Conservation (phyloP, 2,113 vertebrate genomes). For the Todiramphus chloris region DNA sequence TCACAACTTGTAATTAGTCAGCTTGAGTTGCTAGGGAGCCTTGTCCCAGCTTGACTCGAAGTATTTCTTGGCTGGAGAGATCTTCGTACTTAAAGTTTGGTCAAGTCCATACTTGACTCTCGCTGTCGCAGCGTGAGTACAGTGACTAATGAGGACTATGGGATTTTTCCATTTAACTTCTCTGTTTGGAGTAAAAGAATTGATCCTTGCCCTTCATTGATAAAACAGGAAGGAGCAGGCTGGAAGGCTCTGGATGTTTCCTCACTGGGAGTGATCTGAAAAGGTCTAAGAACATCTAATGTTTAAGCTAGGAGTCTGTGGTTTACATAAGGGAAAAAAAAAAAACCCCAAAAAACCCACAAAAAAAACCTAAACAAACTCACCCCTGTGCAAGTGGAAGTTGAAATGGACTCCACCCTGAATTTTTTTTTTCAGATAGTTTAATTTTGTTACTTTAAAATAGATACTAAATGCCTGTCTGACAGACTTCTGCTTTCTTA, state of each 20-base stretch:
- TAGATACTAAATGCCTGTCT: background rate
- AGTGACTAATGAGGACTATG: background rate
- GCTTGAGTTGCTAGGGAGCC: slow-evolving; percentile 19
- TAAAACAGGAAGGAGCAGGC: slow-evolving; percentile 40
- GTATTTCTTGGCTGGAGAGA: slow-evolving; percentile 38
- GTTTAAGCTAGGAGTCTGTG: background rate
- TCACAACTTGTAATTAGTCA: background rate
- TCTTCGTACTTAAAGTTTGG: background rate
- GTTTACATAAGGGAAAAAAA: background rate
- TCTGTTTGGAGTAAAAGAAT: background rate
- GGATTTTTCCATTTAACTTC: slow-evolving; percentile 31
- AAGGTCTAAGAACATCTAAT: background rate
- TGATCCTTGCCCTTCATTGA: background rate
- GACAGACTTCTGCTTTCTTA: background rate
- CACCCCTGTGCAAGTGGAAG: background rate
- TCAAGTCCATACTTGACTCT: slow-evolving; percentile 63
- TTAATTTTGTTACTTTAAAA: background rate
- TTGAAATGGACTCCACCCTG: background rate
- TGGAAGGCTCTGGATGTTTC: slow-evolving; percentile 47
- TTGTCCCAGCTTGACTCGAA: slow-evolving; percentile 57
- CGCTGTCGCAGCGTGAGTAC: background rate
- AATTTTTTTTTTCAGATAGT: background rate
- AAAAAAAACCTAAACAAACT: background rate
- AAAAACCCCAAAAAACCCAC: background rate
- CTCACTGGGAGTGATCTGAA: background rate